Conservation (phyloP, 2,113 vertebrate genomes). For the Halichoeres trimaculatus region DNA sequence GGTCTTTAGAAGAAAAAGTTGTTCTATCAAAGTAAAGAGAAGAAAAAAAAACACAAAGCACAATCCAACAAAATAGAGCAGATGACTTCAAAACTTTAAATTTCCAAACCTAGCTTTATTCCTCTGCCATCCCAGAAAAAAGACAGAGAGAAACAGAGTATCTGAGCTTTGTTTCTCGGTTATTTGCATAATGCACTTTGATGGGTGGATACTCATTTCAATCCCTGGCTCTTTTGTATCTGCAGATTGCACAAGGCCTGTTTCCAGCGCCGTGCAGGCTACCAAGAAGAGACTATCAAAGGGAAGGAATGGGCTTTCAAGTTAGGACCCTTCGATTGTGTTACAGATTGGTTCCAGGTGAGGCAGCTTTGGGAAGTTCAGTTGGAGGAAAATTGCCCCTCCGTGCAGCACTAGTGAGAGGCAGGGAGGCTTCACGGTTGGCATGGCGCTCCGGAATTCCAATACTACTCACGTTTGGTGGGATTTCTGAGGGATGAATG, state of each 20-base stretch:
- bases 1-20: slow-evolving; percentile 4
- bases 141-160: slow-evolving; percentile 49
- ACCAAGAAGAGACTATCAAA: slow-evolving; percentile 87
- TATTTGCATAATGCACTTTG: slow-evolving; percentile 83
- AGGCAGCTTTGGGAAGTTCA: slow-evolving; percentile 85
- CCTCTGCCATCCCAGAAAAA: slow-evolving; percentile 48
- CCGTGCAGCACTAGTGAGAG: slow-evolving; percentile 75
- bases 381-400: slow-evolving; percentile 85
- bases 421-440: slow-evolving; percentile 84
- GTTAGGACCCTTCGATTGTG: slow-evolving; percentile 86
- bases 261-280: slow-evolving; percentile 82
- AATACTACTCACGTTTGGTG: slow-evolving; percentile 83
- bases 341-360: slow-evolving; percentile 92
- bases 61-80: slow-evolving; percentile 41
- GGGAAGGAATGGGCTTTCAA: slow-evolving; percentile 84
- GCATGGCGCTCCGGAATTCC: slow-evolving; percentile 85
- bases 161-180: slow-evolving; percentile 82
- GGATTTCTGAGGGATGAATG: slow-evolving; percentile 84
- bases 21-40: slow-evolving; percentile 29
- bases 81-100: slow-evolving; percentile 58
- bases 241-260: slow-evolving; percentile 81
- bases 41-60: slow-evolving; percentile 17
- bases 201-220: slow-evolving; percentile 82
- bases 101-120: slow-evolving; percentile 62
- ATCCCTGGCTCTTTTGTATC: slow-evolving; percentile 79